These are phyloP conservation scores for Pristionchus arcanus DNA, from an alignment of 2,888 invertebrate genomes.

Conservation along the genomic window DNA sequence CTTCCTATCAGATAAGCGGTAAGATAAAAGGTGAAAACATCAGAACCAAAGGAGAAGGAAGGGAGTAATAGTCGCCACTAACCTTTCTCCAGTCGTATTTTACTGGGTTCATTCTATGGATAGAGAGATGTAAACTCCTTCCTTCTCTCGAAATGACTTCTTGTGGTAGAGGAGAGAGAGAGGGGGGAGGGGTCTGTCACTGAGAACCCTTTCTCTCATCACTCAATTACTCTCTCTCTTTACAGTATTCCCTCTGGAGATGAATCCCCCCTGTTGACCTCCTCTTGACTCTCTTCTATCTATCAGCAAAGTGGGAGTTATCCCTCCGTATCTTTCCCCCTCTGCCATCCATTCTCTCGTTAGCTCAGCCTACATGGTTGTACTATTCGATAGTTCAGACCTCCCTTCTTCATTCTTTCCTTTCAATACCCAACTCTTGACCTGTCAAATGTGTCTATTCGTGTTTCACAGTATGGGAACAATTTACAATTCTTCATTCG, in stretches of 20 bases:
- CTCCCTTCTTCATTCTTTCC: background rate
- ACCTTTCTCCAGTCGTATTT: conserved; percentile 8
- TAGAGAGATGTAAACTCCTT: background rate
- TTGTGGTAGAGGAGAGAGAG: background rate
- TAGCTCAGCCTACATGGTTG: conserved; percentile 17
- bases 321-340: conserved; percentile 2
- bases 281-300: background rate
- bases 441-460: background rate
- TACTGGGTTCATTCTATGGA: conserved; percentile 3
- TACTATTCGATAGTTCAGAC: conserved; percentile 38
- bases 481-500: background rate
- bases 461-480: background rate
- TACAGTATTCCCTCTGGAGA: background rate
- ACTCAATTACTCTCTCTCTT: background rate
- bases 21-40: background rate
- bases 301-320: conserved; percentile 35
- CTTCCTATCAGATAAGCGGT: background rate
- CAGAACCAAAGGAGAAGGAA: background rate
- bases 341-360: conserved; percentile 16
- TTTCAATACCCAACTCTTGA: background rate
- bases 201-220: background rate
- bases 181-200: background rate
- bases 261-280: conserved; percentile 15
- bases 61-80: conserved; percentile 11
- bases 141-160: background rate